These are phyloP conservation scores for Yoshiicerus persimilis DNA, from an alignment of 1,140 invertebrate genomes.

Conservation along the genomic window DNA sequence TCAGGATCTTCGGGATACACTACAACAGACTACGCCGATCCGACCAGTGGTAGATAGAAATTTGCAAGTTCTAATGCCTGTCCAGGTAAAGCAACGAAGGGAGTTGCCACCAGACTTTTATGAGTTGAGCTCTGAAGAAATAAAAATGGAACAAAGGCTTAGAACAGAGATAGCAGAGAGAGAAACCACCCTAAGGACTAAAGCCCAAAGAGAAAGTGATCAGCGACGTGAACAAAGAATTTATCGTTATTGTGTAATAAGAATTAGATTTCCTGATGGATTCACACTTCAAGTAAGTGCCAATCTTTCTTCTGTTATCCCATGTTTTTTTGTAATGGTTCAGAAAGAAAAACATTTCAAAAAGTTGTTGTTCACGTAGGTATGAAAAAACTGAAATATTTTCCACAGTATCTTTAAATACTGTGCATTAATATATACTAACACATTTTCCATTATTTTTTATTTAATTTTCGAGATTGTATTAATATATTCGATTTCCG, in stretches of 20 bases:
- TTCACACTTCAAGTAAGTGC: constrained; percentile 71
- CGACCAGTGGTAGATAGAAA: constrained; percentile 80
- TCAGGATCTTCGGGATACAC: constrained; percentile 52
- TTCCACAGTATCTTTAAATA: no score
- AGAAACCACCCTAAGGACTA: constrained; percentile 79
- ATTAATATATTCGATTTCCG: no score
- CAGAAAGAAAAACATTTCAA: no score
- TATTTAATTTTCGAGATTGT: no score
- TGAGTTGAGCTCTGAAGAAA: constrained; percentile 72
- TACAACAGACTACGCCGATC: constrained; percentile 77
- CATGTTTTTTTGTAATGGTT: no score
- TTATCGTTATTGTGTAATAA: constrained; percentile 81
- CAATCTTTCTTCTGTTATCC: no score
- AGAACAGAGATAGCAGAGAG: constrained; percentile 77
- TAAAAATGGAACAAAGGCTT: constrained; percentile 78
- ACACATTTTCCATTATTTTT: no score
- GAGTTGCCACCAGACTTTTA: constrained; percentile 83
- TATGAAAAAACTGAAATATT: no score
- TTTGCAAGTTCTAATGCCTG: constrained; percentile 78
- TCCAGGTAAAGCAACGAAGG: constrained; percentile 65
- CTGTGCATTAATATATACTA: not conserved
- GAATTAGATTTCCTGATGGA: constrained; percentile 84
- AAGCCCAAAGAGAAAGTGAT: constrained; percentile 88
- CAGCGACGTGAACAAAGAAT: constrained; percentile 73
- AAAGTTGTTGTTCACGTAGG: no score